Evolutionary conservation across 2,797 vertebrate genomes (phyloP).

Genomic region (Steatocranus sp.): DNA sequence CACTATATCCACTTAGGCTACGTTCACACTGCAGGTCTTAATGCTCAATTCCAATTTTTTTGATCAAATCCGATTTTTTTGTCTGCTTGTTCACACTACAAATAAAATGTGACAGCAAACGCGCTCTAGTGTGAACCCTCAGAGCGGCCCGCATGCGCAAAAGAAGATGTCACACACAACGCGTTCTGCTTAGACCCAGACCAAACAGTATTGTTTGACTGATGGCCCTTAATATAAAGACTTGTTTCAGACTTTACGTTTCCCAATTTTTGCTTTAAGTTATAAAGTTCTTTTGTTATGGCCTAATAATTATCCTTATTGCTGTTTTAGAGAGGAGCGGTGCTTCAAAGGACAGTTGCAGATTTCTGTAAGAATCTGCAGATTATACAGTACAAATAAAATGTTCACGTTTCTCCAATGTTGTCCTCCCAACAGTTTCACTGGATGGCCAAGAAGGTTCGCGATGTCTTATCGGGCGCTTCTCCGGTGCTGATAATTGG

Average conservation of each 20-base stretch:
- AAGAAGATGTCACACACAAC: background rate
- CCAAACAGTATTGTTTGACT: too few species aligned
- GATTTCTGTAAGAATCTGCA: background rate
- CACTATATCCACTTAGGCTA: background rate
- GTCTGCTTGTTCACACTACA: background rate
- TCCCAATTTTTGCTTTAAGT: too few species aligned
- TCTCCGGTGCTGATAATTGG: background rate
- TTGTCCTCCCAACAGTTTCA: background rate
- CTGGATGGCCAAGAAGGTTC: background rate
- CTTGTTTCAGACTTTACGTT: too few species aligned
- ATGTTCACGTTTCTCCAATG: background rate
- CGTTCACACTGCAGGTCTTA: background rate
- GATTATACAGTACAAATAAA: background rate
- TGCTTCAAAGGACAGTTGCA: background rate
- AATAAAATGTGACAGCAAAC: background rate
- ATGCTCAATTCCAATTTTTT: background rate
- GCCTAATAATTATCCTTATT: background rate
- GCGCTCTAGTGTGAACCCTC: accelerated
- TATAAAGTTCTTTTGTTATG: too few species aligned
- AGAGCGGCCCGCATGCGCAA: background rate
- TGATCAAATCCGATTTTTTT: background rate
- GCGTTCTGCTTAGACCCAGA: too few species aligned
- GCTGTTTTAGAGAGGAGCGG: too few species aligned
- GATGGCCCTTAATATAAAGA: too few species aligned
- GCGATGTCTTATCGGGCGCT: background rate